Conservation (phyloP, 2,113 vertebrate species). For the Sciurus niger region DNA sequence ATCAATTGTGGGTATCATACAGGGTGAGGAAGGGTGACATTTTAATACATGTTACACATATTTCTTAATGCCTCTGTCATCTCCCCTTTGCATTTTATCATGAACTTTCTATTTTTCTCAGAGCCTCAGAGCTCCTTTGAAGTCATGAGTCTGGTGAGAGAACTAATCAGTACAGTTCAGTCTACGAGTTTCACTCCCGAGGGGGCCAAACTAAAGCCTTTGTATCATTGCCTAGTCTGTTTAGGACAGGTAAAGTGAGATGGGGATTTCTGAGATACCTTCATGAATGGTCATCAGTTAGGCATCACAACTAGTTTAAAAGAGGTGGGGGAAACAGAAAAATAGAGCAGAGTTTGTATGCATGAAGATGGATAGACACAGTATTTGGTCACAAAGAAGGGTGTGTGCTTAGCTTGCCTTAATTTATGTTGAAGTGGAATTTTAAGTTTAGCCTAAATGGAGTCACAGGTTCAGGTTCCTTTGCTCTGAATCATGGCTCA, state of each 20-base stretch:
- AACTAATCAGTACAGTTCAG: neutral
- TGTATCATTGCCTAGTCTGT: neutral
- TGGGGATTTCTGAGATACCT: neutral
- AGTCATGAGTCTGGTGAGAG: neutral
- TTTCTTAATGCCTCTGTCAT: neutral
- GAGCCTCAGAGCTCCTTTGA: neutral
- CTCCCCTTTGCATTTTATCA: neutral
- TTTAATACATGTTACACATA: neutral
- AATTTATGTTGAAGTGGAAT: neutral
- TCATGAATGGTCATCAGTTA: neutral
- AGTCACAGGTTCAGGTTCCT: neutral
- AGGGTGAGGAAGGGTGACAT: neutral
- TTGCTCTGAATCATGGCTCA: neutral
- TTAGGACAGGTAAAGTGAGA: neutral
- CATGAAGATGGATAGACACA: neutral
- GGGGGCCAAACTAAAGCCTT: neutral
- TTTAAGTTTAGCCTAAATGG: neutral
- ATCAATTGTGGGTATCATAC: neutral
- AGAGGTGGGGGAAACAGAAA: neutral
- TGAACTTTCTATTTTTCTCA: slow-evolving; percentile 1
- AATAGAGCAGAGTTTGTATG: neutral
- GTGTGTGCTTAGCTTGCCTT: neutral
- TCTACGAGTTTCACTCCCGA: neutral
- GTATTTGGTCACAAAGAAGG: neutral
- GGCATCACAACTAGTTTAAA: neutral